phyloP scores from a whole-genome alignment of 1,140 invertebrate species.

The Orchestia grillus region DNA sequence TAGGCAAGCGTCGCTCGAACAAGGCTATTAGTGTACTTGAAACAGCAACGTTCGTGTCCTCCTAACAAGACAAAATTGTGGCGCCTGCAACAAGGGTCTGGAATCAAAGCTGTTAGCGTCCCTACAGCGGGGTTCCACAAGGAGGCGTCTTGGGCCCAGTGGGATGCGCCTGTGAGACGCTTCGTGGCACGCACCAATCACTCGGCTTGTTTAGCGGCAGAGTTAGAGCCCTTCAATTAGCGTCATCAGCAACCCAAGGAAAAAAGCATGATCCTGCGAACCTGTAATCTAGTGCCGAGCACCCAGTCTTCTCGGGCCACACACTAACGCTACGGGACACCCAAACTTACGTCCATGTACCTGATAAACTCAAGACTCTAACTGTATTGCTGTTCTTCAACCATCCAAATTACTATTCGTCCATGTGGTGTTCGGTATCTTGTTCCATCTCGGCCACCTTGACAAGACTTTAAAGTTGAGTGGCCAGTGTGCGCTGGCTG shows the following conservation, averaged over 20 bases:
- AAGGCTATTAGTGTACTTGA: conserved; percentile 55
- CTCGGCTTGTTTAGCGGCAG: conserved; percentile 55
- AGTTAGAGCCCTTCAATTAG: conserved; percentile 52
- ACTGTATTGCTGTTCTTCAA: conserved; percentile 1
- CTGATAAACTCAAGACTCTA: background rate
- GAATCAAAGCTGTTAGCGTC: background rate
- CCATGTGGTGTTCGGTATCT: background rate
- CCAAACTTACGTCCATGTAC: background rate
- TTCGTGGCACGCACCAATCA: conserved; percentile 52
- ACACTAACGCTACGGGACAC: conserved; percentile 15
- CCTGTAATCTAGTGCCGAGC: conserved; percentile 31
- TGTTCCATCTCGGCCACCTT: background rate
- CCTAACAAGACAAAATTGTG: conserved; percentile 27
- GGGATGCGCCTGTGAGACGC: background rate
- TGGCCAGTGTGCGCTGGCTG: background rate
- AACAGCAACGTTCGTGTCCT: conserved; percentile 42
- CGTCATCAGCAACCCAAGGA: conserved; percentile 45
- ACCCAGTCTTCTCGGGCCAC: background rate
- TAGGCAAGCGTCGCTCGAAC: conserved; percentile 15
- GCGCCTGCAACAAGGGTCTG: background rate
- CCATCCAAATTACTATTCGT: background rate
- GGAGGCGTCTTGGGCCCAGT: background rate
- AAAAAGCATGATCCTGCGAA: conserved; percentile 45
- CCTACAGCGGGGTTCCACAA: background rate
- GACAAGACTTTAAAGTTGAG: background rate